phyloP scores from a whole-genome alignment of 2,888 invertebrate species.

The Drosophila nr. medialis region DNA sequence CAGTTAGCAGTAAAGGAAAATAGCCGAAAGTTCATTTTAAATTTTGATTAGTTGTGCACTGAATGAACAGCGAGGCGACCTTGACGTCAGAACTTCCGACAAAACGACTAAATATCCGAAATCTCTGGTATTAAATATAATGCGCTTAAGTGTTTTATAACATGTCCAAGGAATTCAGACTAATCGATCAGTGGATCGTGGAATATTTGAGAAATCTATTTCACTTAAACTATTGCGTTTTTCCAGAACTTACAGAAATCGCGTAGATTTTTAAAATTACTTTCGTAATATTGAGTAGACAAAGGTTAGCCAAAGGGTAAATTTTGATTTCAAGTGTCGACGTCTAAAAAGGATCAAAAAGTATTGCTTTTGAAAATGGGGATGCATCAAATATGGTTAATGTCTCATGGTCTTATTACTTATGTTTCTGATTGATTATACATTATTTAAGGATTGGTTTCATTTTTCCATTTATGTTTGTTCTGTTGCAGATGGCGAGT shows the following conservation, averaged over 20 bases:
- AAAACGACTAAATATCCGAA: background rate
- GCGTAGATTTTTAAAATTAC: background rate
- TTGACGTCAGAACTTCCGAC: slow-evolving; percentile 44
- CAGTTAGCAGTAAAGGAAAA: slow-evolving; percentile 29
- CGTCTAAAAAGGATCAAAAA: background rate
- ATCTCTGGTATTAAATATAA: background rate
- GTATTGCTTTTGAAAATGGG: background rate
- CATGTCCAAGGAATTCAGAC: background rate
- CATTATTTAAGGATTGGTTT: background rate
- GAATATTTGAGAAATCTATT: background rate
- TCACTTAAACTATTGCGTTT: background rate
- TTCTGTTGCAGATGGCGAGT: slow-evolving; percentile 94
- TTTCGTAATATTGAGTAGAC: background rate
- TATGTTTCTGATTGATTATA: background rate
- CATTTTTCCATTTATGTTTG: background rate
- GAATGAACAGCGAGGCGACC: slow-evolving; percentile 48
- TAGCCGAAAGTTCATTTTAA: slow-evolving; percentile 72
- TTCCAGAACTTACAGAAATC: background rate
- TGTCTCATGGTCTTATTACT: background rate
- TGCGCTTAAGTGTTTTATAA: background rate
- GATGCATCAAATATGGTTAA: background rate
- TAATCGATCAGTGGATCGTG: background rate
- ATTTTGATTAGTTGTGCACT: slow-evolving; percentile 62
- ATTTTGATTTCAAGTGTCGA: too few relatives aligned
- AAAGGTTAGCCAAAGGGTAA: background rate